These are phyloP conservation scores for Parochlus steinenii DNA, from an alignment of 2,888 invertebrate genomes.

Conservation along the genomic window DNA sequence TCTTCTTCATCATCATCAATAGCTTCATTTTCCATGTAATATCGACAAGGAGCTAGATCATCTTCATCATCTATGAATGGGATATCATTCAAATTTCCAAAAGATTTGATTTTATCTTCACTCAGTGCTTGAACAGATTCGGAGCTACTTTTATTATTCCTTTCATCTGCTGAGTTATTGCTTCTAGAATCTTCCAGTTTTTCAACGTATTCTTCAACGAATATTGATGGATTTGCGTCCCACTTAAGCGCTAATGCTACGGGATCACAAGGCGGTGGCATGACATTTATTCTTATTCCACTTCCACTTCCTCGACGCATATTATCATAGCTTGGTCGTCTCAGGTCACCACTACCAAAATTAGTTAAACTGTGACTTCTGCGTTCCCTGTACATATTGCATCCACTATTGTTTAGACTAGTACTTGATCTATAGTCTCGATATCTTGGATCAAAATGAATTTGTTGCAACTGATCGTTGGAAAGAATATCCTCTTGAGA, in stretches of 20 bases:
- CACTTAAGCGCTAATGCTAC: constrained; percentile 1
- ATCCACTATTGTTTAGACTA: constrained; percentile 2
- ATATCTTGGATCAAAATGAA: constrained; percentile 29
- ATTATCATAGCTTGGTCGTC: too few species aligned
- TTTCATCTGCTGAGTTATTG: not conserved
- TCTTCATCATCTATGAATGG: constrained; percentile 31
- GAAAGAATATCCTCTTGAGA: constrained; percentile 24
- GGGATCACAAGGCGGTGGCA: too few species aligned
- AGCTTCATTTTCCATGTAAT: constrained; percentile 15
- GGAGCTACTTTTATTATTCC: constrained; percentile 17
- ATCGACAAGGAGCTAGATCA: constrained; percentile 22
- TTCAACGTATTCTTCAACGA: constrained; percentile 26
- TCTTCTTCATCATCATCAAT: constrained; percentile 1
- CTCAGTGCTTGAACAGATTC: constrained; percentile 28
- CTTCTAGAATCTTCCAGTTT: constrained; percentile 8
- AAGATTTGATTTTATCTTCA: constrained; percentile 27
- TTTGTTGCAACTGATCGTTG: constrained; percentile 24
- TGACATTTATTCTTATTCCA: too few species aligned
- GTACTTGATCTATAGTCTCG: constrained; percentile 28
- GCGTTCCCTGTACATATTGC: constrained; percentile 6
- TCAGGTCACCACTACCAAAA: constrained; percentile 2
- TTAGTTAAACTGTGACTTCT: constrained; percentile 7
- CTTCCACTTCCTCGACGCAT: too few species aligned
- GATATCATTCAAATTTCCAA: constrained; percentile 26
- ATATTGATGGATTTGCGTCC: constrained; percentile 23